A percentile compares a stretch with the other conserved stretches of the same genome.
These are phyloP conservation scores for Drosophila nigromelanica DNA, from an alignment of 1,140 invertebrate species.

Conservation along the genomic window DNA sequence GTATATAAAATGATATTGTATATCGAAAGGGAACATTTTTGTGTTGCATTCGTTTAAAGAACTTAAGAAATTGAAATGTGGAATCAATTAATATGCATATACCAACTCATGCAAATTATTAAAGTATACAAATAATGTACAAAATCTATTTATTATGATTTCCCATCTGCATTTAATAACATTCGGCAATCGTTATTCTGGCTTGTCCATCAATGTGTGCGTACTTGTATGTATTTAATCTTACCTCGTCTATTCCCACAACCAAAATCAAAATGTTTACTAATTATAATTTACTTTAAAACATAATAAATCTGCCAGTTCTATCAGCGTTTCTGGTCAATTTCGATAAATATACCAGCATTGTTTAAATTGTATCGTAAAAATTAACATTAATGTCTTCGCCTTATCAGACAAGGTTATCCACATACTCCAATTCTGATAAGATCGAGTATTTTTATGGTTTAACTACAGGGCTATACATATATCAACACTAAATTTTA, in stretches of 20 bases:
- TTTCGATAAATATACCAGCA: neutral
- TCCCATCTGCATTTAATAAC: constrained; percentile 8
- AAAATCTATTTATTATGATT: constrained; percentile 48
- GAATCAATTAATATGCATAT: constrained; percentile 37
- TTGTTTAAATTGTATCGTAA: constrained; percentile 8
- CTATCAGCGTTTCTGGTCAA: constrained; percentile 14
- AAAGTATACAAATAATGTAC: constrained; percentile 50
- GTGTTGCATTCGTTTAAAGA: constrained; percentile 53
- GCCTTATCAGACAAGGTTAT: neutral
- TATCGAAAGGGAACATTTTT: constrained; percentile 50
- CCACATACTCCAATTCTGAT: neutral
- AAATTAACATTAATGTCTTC: neutral
- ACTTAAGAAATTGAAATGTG: constrained; percentile 45
- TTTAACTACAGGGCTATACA: neutral
- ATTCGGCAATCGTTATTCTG: constrained; percentile 3
- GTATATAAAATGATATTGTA: constrained; percentile 50
- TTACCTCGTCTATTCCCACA: constrained; percentile 24
- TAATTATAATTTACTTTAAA: constrained; percentile 46
- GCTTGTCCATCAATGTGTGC: constrained; percentile 5
- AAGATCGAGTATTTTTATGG: neutral
- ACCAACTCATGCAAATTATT: constrained; percentile 47
- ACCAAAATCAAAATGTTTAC: constrained; percentile 42
- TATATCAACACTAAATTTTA: no score
- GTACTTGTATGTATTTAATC: constrained; percentile 24
- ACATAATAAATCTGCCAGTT: constrained; percentile 24